Evolutionary conservation across 30 jellyfish, hydroid and myxozoan species (phyloP), one percentile per base, ranked within the genome.

Genomic region (Aurelia sp.): DNA sequence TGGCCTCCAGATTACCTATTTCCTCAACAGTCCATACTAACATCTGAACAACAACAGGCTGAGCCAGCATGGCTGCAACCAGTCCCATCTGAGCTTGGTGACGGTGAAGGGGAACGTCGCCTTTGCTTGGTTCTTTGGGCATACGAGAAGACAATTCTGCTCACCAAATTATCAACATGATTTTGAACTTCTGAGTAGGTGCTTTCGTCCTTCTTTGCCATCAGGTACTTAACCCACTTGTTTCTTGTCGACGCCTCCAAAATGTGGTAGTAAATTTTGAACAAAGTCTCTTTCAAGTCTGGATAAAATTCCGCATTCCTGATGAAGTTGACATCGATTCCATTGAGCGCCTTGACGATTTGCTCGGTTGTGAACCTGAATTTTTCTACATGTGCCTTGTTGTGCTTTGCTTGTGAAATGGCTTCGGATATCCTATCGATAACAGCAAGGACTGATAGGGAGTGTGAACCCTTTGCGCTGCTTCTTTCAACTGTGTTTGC

Each of bases 291-390:
- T 50, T 75, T 91, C 77, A 91, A 65, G 52, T 91, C 97, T 6
- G 92, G 62, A 82, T 91, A 91, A 85, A 76, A 91, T 66, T 91
- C 97, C 33, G 97, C 96, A 19, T 81, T 57, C 15, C 97, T 84
- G 57, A 91, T 81, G 71, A 84, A 79, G 74, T 76, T 68, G 73
- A 78, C 84, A 63, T 91, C 96, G 63, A 80, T 73, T 55, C 97
- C 97, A 41, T 73, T 84, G 59, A 91, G 89, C 20, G 97, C 96
- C 62, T 91, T 85, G 70, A 91, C 82, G 55, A 91, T 66, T 23
- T 82, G 89, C 76, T 76, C 87, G 20, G 87, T 60, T 13, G 86
- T 79, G 61, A 67, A 66, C 41, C 87, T 53, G 87, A 82, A 90
- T 79, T 77, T 76, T 52, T 73, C 90, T 4, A 84, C 88, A 52